phyloP scores from a whole-genome alignment of 2,113 vertebrate species.

The Lethenteron reissneri region DNA sequence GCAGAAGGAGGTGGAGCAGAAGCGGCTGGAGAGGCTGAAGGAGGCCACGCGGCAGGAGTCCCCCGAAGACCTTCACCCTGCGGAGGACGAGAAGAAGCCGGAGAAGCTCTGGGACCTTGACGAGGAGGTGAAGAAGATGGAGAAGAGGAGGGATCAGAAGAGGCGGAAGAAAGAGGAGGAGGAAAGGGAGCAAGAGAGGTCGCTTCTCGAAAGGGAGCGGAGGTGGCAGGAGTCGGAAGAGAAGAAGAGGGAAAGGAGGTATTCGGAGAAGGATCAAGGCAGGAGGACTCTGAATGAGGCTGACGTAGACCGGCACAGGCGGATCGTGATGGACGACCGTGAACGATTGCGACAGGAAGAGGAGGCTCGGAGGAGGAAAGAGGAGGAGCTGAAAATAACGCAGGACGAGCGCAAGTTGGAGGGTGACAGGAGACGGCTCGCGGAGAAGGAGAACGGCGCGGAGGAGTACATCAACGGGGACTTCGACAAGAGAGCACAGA shows the following conservation, averaged over 20 bases:
- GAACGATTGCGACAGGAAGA: not conserved
- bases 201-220: not conserved
- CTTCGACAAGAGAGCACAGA: not conserved
- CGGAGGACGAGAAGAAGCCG: not conserved
- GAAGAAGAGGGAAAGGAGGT: not conserved
- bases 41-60: not conserved
- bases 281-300: not conserved
- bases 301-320: not conserved
- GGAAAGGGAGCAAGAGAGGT: not conserved
- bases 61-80: not conserved
- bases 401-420: too few species aligned
- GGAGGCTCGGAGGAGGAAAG: too few species aligned
- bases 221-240: not conserved
- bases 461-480: too few species aligned
- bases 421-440: too few species aligned
- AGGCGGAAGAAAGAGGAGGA: not conserved
- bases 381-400: too few species aligned
- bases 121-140: constrained; percentile 4
- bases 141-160: not conserved
- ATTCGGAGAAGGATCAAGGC: constrained; percentile 2
- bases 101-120: not conserved
- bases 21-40: not conserved
- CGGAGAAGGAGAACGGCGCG: too few species aligned
- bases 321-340: constrained; percentile 3
- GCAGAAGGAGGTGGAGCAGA: constrained; percentile 3